A percentile compares a stretch with the other conserved stretches of the same genome.
phyloP scores from a whole-genome alignment of 1,140 invertebrate species.

The Wasmannia auropunctata region DNA sequence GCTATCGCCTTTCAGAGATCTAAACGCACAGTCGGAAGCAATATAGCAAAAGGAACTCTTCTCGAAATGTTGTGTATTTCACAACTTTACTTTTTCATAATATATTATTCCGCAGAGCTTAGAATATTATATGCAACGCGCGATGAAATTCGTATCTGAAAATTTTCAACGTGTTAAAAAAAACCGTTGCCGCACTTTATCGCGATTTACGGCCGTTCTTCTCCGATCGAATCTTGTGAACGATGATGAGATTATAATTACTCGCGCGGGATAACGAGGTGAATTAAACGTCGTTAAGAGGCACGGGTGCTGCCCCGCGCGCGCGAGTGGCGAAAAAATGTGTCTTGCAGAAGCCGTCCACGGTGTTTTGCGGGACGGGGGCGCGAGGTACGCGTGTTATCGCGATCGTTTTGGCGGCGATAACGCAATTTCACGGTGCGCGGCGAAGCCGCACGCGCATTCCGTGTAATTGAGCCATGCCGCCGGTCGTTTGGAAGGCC shows the following conservation, averaged over 20 bases:
- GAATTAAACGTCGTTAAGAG: slow-evolving; percentile 11
- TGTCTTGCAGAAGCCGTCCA: background rate
- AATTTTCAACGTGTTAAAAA: background rate
- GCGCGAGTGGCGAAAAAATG: background rate
- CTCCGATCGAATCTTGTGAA: background rate
- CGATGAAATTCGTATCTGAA: background rate
- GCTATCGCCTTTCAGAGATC: background rate
- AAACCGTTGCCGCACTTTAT: background rate
- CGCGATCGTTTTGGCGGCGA: slow-evolving; percentile 13
- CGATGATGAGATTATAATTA: slow-evolving; percentile 26
- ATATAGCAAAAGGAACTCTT: background rate
- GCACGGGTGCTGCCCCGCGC: background rate
- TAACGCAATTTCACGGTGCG: slow-evolving; percentile 41
- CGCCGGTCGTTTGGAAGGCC: slow-evolving; percentile 35
- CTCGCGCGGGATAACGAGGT: background rate
- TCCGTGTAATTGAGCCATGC: slow-evolving; percentile 63
- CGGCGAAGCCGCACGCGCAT: background rate
- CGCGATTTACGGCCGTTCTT: background rate
- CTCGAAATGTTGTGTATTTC: background rate
- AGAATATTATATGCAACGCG: background rate
- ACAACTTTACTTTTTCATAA: background rate
- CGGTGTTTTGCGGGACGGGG: background rate
- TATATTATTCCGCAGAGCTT: background rate
- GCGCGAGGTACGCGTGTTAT: slow-evolving; percentile 23
- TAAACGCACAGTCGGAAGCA: background rate